Evolutionary conservation across 2,888 invertebrate genomes (phyloP).

Genomic region (Pyrochroa serraticornis): DNA sequence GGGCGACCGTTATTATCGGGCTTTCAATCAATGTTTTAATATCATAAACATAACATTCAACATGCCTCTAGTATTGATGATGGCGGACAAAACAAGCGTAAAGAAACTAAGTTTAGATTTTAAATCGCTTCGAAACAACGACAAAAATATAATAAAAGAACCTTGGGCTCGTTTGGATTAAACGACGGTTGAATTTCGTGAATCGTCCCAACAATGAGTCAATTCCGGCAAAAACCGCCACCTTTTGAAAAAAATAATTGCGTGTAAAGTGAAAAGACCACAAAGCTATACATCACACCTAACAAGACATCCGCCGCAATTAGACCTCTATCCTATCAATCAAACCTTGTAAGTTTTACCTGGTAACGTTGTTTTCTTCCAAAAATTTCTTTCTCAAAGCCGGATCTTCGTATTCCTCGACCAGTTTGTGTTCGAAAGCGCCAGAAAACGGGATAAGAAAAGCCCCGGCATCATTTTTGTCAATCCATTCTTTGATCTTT

Average conservation of each 20-base stretch:
- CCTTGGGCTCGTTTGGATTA: too few species aligned
- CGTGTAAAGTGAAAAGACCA: constrained; percentile 10
- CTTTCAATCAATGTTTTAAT: constrained; percentile 27
- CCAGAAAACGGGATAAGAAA: constrained; percentile 96
- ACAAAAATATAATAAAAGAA: too few species aligned
- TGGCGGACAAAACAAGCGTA: too few species aligned
- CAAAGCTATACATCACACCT: constrained; percentile 6
- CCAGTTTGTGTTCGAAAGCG: constrained; percentile 81
- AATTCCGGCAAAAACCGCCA: too few species aligned
- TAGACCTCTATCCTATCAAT: neutral
- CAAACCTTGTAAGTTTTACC: constrained; percentile 61
- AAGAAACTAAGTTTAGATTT: constrained; percentile 2
- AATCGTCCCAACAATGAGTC: too few species aligned
- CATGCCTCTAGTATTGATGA: too few species aligned
- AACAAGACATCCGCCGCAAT: constrained; percentile 5
- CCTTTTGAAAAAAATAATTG: too few species aligned
- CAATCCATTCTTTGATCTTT: constrained; percentile 99
- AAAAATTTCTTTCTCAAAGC: constrained; percentile 77
- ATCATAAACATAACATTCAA: neutral
- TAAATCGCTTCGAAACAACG: too few species aligned
- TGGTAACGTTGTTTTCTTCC: constrained; percentile 81
- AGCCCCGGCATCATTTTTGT: constrained; percentile 94
- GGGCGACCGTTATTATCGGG: constrained; percentile 8
- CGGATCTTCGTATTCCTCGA: constrained; percentile 85
- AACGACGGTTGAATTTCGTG: neutral